Evolutionary conservation across 2,113 vertebrate species (phyloP).

Genomic region (Tachysurus fulvidraco): DNA sequence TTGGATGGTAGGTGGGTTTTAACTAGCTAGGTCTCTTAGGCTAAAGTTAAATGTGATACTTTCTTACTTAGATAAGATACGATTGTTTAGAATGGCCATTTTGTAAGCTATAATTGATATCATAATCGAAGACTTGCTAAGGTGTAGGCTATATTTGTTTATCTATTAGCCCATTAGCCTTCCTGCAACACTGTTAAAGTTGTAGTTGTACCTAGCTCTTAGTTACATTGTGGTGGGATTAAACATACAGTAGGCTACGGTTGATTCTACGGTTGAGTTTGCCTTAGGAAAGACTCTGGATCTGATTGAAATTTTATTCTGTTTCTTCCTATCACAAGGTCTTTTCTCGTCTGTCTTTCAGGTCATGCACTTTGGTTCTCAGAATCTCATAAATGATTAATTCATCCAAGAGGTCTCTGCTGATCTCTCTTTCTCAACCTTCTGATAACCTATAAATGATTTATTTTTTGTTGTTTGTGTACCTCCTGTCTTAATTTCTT

Average conservation of each 20-base stretch:
- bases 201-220: neutral
- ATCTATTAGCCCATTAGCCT: neutral
- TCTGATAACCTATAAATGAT: constrained; percentile 57
- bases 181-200: neutral
- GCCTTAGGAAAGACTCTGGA: neutral
- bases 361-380: constrained; percentile 52
- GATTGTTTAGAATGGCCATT: neutral
- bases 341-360: constrained; percentile 48
- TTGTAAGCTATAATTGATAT: neutral
- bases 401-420: constrained; percentile 58
- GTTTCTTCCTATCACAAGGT: neutral
- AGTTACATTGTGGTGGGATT: neutral
- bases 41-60: neutral
- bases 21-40: neutral
- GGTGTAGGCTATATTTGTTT: neutral
- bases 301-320: neutral
- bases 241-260: neutral
- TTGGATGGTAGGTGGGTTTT: neutral
- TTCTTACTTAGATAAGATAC: neutral
- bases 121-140: neutral
- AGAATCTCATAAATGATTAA: constrained; percentile 49
- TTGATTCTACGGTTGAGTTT: neutral
- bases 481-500: constrained; percentile 27
- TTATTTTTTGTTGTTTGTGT: neutral
- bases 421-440: constrained; percentile 67